A percentile compares a stretch with the other conserved stretches of the same genome.
These are phyloP conservation scores for Pristionchus fissidentatus DNA, from an alignment of 2,888 invertebrate species.

Conservation along the genomic window DNA sequence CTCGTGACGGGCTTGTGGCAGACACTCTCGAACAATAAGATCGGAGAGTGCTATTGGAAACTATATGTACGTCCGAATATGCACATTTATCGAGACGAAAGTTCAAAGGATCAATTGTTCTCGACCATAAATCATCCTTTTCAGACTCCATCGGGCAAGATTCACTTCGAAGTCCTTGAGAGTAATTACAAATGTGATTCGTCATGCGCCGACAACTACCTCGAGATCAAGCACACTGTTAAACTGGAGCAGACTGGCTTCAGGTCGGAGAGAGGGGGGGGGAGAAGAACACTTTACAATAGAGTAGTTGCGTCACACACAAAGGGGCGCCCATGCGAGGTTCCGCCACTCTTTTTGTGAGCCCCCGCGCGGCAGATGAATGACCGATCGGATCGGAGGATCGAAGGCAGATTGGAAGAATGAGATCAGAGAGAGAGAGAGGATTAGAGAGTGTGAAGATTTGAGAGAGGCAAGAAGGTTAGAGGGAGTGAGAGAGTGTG, in stretches of 20 bases:
- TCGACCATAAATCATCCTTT: background rate
- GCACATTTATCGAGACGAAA: background rate
- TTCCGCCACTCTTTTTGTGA: background rate
- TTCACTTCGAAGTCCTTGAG: constrained; percentile 64
- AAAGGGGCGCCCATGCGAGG: background rate
- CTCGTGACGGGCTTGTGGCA: constrained; percentile 59
- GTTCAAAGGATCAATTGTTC: background rate
- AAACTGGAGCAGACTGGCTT: constrained; percentile 65
- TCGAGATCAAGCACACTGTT: constrained; percentile 62
- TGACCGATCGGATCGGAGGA: constrained; percentile 21
- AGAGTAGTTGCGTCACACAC: background rate
- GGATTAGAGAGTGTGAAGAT: background rate
- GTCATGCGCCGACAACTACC: constrained; percentile 63
- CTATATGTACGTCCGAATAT: constrained; percentile 52
- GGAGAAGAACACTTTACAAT: background rate
- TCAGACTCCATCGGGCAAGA: constrained; percentile 57
- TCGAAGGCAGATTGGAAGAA: constrained; percentile 3
- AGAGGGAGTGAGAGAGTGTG: background rate
- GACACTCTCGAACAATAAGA: constrained; percentile 53
- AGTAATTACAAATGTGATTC: constrained; percentile 62
- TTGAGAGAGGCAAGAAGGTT: background rate
- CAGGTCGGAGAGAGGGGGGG: no score
- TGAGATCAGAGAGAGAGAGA: background rate
- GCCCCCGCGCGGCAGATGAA: constrained; percentile 13
- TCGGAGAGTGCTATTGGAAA: constrained; percentile 62